Conservation (phyloP, 2,888 invertebrate genomes). For the Sympetrum striolatum region DNA sequence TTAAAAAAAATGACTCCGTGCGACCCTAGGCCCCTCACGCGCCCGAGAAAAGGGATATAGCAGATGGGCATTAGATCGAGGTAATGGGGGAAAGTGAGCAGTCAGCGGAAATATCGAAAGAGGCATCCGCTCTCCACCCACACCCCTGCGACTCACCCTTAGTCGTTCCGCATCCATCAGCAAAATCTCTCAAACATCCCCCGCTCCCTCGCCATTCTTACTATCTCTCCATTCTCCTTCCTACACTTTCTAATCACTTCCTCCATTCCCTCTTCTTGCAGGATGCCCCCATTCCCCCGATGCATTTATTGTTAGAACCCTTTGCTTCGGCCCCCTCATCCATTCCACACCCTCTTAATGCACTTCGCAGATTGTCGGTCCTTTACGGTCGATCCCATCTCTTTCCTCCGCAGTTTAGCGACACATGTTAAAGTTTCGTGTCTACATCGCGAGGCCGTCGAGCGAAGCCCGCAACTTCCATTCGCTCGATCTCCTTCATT, state of each 20-base stretch:
- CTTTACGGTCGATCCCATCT: background rate
- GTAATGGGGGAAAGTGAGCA: conserved; percentile 43
- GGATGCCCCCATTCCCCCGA: background rate
- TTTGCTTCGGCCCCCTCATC: background rate
- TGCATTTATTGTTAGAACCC: background rate
- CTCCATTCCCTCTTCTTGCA: background rate
- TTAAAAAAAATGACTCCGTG: background rate
- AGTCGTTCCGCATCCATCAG: conserved; percentile 34
- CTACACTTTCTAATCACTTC: background rate
- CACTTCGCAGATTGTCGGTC: background rate
- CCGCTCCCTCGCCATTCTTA: background rate
- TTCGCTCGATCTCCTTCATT: no score
- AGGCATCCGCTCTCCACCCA: background rate
- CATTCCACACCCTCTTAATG: background rate
- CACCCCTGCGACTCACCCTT: background rate
- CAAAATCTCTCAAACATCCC: conserved; percentile 22
- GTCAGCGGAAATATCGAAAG: conserved; percentile 36
- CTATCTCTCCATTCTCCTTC: background rate
- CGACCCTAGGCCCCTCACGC: background rate
- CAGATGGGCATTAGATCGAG: conserved; percentile 38
- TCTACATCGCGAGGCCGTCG: background rate
- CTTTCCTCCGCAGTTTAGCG: background rate
- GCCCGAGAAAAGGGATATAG: background rate
- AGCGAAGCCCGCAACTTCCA: no score
- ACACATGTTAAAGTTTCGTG: background rate